phyloP scores from a whole-genome alignment of 2,113 vertebrate species.

The Scytalopus superciliaris region DNA sequence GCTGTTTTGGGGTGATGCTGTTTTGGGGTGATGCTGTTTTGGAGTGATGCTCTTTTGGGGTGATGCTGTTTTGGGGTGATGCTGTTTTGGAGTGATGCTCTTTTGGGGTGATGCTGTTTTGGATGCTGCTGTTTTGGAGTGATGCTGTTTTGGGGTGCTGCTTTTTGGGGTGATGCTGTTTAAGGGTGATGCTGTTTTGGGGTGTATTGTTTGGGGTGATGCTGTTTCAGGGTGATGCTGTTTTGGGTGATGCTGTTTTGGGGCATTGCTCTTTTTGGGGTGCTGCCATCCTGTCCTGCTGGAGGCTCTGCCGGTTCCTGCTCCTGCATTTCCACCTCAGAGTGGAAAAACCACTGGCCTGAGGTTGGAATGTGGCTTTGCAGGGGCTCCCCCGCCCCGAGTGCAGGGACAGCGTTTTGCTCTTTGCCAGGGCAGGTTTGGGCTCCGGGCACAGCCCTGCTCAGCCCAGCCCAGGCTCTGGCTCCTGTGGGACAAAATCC shows the following conservation, averaged over 20 bases:
- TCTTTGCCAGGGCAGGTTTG: background rate
- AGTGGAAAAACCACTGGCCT: fast-evolving
- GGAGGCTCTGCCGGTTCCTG: background rate
- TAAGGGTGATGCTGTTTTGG: background rate
- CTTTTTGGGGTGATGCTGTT: background rate
- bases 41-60: background rate
- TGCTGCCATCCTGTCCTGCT: background rate
- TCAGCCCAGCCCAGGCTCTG: background rate
- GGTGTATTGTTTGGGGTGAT: background rate
- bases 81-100: background rate
- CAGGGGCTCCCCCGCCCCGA: fast-evolving
- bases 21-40: background rate
- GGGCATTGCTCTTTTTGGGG: background rate
- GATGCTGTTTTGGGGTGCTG: background rate
- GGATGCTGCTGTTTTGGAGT: background rate
- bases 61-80: background rate
- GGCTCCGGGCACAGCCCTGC: background rate
- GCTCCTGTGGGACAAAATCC: fast-evolving
- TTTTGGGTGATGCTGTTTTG: too few relatives aligned
- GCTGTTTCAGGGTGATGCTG: background rate
- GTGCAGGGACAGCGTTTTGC: fast-evolving
- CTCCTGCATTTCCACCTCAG: fast-evolving
- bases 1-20: background rate
- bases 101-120: background rate
- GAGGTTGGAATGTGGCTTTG: background rate